Evolutionary conservation across 2,888 invertebrate species (phyloP).

Genomic region (Pomacea canaliculata): DNA sequence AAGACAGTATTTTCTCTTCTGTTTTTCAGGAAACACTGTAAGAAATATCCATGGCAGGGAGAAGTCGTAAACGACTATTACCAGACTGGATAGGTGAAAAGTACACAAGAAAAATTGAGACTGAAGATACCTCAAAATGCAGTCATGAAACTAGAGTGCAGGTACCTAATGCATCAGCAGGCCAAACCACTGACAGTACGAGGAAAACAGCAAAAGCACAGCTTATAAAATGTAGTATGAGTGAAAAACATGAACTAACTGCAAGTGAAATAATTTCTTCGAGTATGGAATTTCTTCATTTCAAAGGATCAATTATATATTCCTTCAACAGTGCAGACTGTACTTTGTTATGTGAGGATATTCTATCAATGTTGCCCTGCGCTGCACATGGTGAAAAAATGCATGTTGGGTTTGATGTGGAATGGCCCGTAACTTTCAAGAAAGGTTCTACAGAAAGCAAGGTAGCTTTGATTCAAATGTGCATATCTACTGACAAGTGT

Average conservation of each 20-base stretch:
- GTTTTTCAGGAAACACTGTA: too few species aligned
- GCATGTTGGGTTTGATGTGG: constrained; percentile 56
- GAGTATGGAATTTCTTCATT: constrained; percentile 43
- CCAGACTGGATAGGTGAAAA: constrained; percentile 23
- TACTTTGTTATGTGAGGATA: constrained; percentile 54
- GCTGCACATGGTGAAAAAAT: constrained; percentile 23
- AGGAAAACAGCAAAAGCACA: background rate
- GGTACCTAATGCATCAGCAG: background rate
- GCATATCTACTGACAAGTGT: constrained; percentile 44
- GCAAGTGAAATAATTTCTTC: constrained; percentile 38
- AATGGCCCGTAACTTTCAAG: constrained; percentile 58
- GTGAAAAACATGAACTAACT: background rate
- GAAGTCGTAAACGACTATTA: constrained; percentile 2
- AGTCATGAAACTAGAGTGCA: background rate
- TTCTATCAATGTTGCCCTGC: constrained; percentile 28
- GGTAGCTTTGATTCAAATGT: constrained; percentile 56
- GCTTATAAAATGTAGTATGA: background rate
- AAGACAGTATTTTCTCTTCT: too few species aligned
- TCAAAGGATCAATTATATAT: constrained; percentile 47
- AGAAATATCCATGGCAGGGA: constrained; percentile 1
- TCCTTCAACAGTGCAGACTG: constrained; percentile 50
- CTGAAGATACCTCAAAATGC: background rate
- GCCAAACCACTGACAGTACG: background rate
- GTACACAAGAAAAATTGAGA: background rate
- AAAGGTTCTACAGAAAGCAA: constrained; percentile 43